phyloP scores from a whole-genome alignment of 2,888 invertebrate genomes.

The Lydus trimaculatus region DNA sequence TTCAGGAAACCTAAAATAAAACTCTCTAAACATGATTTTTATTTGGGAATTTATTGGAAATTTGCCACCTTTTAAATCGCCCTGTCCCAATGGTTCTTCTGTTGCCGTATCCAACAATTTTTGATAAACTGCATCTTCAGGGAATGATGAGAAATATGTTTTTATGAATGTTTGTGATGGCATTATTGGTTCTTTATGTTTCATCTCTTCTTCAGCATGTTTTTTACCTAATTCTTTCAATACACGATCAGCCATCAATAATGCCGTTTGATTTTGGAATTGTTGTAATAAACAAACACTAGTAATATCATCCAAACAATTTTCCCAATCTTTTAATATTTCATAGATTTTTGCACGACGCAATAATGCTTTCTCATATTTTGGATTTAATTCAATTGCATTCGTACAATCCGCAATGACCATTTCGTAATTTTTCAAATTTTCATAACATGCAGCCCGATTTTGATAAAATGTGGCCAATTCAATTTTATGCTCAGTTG shows the following conservation, averaged over 20 bases:
- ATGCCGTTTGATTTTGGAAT: constrained; percentile 82
- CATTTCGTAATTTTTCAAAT: constrained; percentile 82
- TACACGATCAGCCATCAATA: constrained; percentile 86
- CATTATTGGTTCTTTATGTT: constrained; percentile 73
- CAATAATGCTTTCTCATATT: constrained; percentile 87
- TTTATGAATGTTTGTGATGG: constrained; percentile 88
- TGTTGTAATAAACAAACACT: constrained; percentile 90
- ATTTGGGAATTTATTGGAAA: constrained; percentile 7
- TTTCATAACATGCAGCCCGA: constrained; percentile 94
- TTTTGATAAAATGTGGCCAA: constrained; percentile 95
- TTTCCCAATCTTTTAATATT: constrained; percentile 77
- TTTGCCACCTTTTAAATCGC: constrained; percentile 51
- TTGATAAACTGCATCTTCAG: constrained; percentile 80
- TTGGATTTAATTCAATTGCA: constrained; percentile 84
- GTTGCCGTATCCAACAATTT: constrained; percentile 58
- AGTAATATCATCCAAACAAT: constrained; percentile 91
- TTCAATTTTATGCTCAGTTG: constrained; percentile 74
- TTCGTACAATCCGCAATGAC: constrained; percentile 88
- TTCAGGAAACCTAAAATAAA: constrained; percentile 69
- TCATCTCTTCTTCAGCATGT: constrained; percentile 79
- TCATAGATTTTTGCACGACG: constrained; percentile 86
- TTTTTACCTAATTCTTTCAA: constrained; percentile 81
- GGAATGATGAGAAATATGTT: constrained; percentile 87
- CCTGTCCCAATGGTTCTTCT: constrained; percentile 48
- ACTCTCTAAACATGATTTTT: not conserved